A percentile compares a stretch with the other conserved stretches of the same genome.
phyloP scores from a whole-genome alignment of 2,888 invertebrate genomes.

The Perizoma affinitatum region DNA sequence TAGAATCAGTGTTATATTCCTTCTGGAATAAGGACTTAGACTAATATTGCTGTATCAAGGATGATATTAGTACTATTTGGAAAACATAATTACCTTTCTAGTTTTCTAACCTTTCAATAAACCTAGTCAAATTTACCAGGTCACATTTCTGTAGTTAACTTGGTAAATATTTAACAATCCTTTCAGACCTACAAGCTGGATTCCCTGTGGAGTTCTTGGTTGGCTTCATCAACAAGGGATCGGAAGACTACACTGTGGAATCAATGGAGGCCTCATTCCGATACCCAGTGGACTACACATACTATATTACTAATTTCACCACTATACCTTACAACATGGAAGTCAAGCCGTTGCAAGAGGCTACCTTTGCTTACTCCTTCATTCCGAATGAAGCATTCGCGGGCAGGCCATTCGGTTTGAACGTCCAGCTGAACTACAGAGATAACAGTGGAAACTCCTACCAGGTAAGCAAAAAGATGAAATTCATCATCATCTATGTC shows the following conservation, averaged over 20 bases:
- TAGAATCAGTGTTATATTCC: too few species aligned
- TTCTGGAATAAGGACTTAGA: too few species aligned
- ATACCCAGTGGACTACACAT: slow-evolving; percentile 99
- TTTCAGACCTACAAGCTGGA: slow-evolving; percentile 94
- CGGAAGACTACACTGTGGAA: slow-evolving; percentile 95
- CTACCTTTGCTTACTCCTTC: slow-evolving; percentile 97
- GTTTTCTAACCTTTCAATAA: too few species aligned
- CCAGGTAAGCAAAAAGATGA: slow-evolving; percentile 69
- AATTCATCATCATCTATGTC: too few species aligned
- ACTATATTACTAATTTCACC: slow-evolving; percentile 99
- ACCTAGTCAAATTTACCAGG: too few species aligned
- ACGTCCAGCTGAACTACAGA: slow-evolving; percentile 95
- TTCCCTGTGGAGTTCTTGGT: slow-evolving; percentile 96
- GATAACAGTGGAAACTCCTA: slow-evolving; percentile 87
- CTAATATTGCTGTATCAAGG: too few species aligned
- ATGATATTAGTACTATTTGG: too few species aligned
- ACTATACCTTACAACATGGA: slow-evolving; percentile 93
- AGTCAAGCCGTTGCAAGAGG: slow-evolving; percentile 96
- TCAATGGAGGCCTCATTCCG: slow-evolving; percentile 98
- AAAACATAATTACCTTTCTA: too few species aligned
- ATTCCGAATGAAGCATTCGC: slow-evolving; percentile 98
- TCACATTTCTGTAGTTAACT: too few species aligned
- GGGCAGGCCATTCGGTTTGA: slow-evolving; percentile 97
- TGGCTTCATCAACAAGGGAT: slow-evolving; percentile 97
- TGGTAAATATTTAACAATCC: not conserved